Evolutionary conservation across 1,140 invertebrate species (phyloP).

Genomic region (Drosophila biarmipes): DNA sequence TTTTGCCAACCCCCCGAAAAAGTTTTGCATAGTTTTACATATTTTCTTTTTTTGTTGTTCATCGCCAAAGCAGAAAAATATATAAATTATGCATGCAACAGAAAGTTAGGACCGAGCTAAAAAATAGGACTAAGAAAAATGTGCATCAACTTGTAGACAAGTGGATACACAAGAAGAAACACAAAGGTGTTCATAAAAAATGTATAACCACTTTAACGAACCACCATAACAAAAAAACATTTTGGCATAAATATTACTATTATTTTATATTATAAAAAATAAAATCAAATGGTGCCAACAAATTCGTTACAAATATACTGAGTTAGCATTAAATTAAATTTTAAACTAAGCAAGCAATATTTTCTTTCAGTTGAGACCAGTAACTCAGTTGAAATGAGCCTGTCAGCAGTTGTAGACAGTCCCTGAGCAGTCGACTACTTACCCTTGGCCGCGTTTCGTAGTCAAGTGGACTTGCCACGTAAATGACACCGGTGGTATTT

Average conservation of each 20-base stretch:
- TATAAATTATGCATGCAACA: conserved; percentile 81
- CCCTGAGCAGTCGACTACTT: conserved; percentile 71
- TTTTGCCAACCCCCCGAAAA: conserved; percentile 41
- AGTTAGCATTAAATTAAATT: too few relatives aligned
- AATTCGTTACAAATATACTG: too few relatives aligned
- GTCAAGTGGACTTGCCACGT: conserved; percentile 89
- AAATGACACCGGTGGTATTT: conserved; percentile 90
- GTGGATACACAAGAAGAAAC: conserved; percentile 6
- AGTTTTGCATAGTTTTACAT: conserved; percentile 82
- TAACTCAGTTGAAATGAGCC: conserved; percentile 2
- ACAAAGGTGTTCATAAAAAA: not conserved
- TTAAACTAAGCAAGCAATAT: not conserved
- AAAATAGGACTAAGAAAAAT: conserved; percentile 45
- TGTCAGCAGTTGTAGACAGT: conserved; percentile 15
- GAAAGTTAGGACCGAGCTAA: conserved; percentile 49
- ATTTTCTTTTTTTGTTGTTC: conserved; percentile 38
- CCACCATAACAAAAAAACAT: too few relatives aligned
- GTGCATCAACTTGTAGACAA: conserved; percentile 50
- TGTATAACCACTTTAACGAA: too few relatives aligned
- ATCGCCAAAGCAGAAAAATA: conserved; percentile 65
- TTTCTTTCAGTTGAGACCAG: conserved; percentile 1
- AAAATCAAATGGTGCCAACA: not conserved
- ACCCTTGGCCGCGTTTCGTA: conserved; percentile 91
- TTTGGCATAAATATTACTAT: too few relatives aligned
- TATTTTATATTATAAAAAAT: not conserved